These are phyloP conservation scores for Drosophila picticornis DNA, from an alignment of 2,888 invertebrate species.

Conservation along the genomic window DNA sequence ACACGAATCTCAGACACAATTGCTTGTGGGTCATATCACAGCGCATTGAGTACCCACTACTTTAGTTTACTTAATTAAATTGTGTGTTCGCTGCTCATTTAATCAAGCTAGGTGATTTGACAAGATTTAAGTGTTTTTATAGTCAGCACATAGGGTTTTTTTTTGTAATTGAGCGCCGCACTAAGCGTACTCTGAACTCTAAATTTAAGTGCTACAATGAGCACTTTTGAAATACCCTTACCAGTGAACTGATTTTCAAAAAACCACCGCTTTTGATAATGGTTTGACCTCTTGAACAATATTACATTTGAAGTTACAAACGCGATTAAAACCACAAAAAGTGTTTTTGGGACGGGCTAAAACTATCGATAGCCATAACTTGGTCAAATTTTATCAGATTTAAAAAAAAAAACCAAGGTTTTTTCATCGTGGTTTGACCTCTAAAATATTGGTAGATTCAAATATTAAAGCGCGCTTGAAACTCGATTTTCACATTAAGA, in stretches of 20 bases:
- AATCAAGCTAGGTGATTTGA: background rate
- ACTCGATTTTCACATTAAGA: background rate
- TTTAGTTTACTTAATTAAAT: constrained; percentile 10
- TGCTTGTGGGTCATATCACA: constrained; percentile 36
- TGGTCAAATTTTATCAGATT: background rate
- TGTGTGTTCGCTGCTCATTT: constrained; percentile 1
- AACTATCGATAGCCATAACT: background rate
- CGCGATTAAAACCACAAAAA: background rate
- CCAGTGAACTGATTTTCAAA: background rate
- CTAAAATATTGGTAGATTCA: background rate
- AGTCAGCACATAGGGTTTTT: background rate
- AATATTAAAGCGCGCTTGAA: background rate
- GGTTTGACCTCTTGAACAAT: background rate
- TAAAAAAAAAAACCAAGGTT: background rate
- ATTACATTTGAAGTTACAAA: background rate
- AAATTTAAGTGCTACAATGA: background rate
- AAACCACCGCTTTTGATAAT: background rate
- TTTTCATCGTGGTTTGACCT: background rate
- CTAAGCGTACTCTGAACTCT: background rate
- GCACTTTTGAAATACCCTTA: background rate
- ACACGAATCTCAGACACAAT: constrained; percentile 52
- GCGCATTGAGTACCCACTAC: constrained; percentile 1
- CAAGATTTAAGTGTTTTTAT: background rate
- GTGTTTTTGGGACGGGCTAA: background rate
- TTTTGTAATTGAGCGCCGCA: background rate